Percentiles rank a stretch among this genome's conserved stretches.
phyloP scores from a whole-genome alignment of 2,888 invertebrate species.

The Trilocha varians region DNA sequence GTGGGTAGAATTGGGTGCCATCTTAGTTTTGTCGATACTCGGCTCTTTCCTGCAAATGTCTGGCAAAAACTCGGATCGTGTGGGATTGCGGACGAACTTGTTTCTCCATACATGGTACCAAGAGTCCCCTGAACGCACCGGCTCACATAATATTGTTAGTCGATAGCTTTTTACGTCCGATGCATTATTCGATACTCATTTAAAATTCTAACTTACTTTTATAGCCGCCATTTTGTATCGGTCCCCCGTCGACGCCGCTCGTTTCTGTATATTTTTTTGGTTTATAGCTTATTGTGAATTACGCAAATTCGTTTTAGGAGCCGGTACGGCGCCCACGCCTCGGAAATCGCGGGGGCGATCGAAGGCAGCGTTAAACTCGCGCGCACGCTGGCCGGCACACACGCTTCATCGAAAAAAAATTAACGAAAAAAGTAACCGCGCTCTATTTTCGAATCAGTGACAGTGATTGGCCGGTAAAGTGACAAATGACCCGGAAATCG shows the following conservation, averaged over 20 bases:
- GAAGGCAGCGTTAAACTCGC: conserved; percentile 66
- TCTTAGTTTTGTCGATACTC: conserved; percentile 36
- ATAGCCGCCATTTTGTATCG: conserved; percentile 65
- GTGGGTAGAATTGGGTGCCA: conserved; percentile 19
- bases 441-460: conserved; percentile 18
- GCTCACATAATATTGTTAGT: conserved; percentile 71
- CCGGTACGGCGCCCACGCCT: conserved; percentile 58
- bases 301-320: conserved; percentile 65
- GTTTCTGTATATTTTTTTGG: conserved; percentile 26
- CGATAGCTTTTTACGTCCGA: conserved; percentile 72
- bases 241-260: conserved; percentile 60
- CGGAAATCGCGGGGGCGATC: conserved; percentile 64
- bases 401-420: conserved; percentile 45
- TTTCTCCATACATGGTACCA: conserved; percentile 68
- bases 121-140: conserved; percentile 62
- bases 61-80: conserved; percentile 69
- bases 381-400: conserved; percentile 57
- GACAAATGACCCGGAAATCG: conserved; percentile 30
- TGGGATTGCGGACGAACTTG: conserved; percentile 69
- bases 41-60: conserved; percentile 55
- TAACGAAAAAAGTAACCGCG: conserved; percentile 19
- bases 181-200: conserved; percentile 74
- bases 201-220: conserved; percentile 71
- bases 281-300: conserved; percentile 45
- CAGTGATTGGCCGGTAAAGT: conserved; percentile 28